Conservation (phyloP, 2,113 vertebrate genomes). For the Paedocypris sp. region DNA sequence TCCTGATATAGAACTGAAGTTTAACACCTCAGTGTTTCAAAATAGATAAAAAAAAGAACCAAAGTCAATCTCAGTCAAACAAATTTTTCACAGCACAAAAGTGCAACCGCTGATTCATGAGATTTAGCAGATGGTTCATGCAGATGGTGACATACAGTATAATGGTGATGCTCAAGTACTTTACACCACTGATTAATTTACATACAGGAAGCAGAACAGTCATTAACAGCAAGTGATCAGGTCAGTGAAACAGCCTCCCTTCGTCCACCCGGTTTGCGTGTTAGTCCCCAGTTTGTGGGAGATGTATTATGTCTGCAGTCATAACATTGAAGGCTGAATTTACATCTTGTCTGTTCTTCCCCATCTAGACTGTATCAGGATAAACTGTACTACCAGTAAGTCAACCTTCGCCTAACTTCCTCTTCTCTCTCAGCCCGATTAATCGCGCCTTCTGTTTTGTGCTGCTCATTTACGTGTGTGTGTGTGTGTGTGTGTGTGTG, state of each 20-base stretch:
- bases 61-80: too few species aligned
- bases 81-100: too few species aligned
- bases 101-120: too few species aligned
- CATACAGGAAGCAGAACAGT: constrained; percentile 18
- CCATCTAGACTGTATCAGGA: constrained; percentile 99
- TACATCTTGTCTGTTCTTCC: constrained; percentile 99
- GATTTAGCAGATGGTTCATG: too few species aligned
- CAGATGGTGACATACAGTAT: too few species aligned
- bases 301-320: constrained; percentile 96
- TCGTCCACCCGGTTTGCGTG: constrained; percentile 70
- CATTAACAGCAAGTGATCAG: constrained; percentile 36
- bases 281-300: constrained; percentile 98
- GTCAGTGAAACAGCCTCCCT: constrained; percentile 29
- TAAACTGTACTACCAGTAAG: constrained; percentile 99
- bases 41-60: too few species aligned
- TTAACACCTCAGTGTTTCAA: too few species aligned
- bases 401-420: constrained; percentile 74
- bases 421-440: constrained; percentile 41
- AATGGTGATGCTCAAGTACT: too few species aligned
- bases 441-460: constrained; percentile 7
- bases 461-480: constrained; percentile 10
- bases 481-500: not conserved
- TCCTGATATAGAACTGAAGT: too few species aligned
- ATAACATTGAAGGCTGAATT: constrained; percentile 97
- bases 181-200: too few species aligned